Evolutionary conservation across 2,113 vertebrate species (phyloP), one percentile per base, ranked within the genome.

Genomic region (Pontoporia blainvillei): DNA sequence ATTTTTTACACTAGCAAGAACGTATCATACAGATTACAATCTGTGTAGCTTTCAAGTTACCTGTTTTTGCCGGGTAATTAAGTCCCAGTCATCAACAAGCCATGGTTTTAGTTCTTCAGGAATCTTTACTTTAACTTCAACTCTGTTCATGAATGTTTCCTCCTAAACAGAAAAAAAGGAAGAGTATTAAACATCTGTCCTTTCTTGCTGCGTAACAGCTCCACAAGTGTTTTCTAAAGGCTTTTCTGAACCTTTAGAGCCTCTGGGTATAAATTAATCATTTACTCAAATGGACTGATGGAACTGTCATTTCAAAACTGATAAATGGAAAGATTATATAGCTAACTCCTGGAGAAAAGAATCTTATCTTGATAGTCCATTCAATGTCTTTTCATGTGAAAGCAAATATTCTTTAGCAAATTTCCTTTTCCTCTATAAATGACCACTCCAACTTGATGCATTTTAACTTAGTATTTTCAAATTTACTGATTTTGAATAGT

Each of bases 101-200:
- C 99, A 99, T 0, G 99, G 99, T 98, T 99, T 99, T 59, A 99
- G 98, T 98, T 99, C 99, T 49, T 99, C 99, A 0, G 99, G 99
- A 97, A 99, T 99, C 98, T 99, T 99, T 79, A 99, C 99, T 98
- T 99, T 99, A 17, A 99, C 99, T 98, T 99, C 99, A 64, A 99
- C 99, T 98, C 99, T 99, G 98, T 99, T 99, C 98, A 99, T 99
- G 97, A 99, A 99, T 2, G 99, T 99, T 95, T 99, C 99, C 98
- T 99, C 99, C 99, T 99, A 97, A 29, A 94, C 12, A 73, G 29
- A 75, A 84, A 79, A 79, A 21, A 67, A 62, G 1, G 2, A 9
- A 23, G 7, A 39, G 29, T 12, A 72, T 27, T 82, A 36, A 25
- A 69, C 88, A 15, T 27, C 2, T 1, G 39, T n/a, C 11, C 20